Percentiles rank a stretch among this genome's conserved stretches.
Evolutionary conservation across 2,113 vertebrate species (phyloP).

Genomic region (Poecile atricapillus): DNA sequence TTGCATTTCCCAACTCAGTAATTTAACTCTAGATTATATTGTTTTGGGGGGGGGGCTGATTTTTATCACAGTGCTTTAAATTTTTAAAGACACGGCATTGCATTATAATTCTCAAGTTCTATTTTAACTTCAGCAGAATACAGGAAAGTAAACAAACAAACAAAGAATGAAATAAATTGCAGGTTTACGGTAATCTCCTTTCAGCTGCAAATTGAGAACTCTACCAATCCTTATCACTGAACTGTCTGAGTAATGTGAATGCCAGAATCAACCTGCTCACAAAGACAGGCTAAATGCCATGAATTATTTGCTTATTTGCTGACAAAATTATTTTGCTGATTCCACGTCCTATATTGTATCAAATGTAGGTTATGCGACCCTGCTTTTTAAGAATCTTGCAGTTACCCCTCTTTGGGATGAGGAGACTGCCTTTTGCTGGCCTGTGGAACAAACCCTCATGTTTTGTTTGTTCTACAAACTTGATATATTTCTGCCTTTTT

Average conservation of each 20-base stretch:
- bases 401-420: background rate
- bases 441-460: background rate
- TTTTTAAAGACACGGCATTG: background rate
- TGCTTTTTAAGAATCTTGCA: background rate
- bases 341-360: background rate
- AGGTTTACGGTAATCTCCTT: background rate
- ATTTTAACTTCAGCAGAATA: background rate
- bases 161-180: background rate
- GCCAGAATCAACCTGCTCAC: background rate
- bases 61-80: background rate
- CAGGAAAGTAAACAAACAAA: background rate
- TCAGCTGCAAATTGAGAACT: background rate
- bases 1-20: background rate
- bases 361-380: background rate
- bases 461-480: background rate
- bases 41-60: rapidly evolving
- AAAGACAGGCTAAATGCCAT: background rate
- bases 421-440: background rate
- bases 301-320: background rate
- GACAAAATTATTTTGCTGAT: background rate
- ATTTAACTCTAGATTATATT: background rate
- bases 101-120: background rate
- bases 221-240: background rate
- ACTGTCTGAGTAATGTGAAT: background rate
- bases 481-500: background rate